Base-by-base conservation (phyloP, 1,140 invertebrate species). In the Neodiprion pinetum region DNA sequence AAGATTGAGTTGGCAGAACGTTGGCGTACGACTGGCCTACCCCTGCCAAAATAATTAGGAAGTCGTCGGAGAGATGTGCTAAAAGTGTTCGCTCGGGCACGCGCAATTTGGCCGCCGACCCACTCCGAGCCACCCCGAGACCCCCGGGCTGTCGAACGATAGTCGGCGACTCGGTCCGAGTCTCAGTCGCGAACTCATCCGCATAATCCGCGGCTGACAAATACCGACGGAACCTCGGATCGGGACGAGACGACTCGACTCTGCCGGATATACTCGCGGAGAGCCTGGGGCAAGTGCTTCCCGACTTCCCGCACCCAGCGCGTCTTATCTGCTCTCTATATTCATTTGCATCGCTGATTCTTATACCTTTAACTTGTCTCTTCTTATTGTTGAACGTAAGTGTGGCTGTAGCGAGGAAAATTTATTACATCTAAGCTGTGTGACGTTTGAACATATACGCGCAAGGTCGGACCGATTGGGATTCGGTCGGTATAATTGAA, bases 31-130 rank as follows among this genome's bases (percentile, higher is more conserved):
- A 76, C 75, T 77, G 78, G 74, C 73, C 49, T 81, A 70, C 79
- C 88, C 90, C 89, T 93, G 92, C 92, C 92, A 93, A 93, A 93
- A 93, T 92, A 92, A 93, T 92, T 93, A 92, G 91, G 91, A 91
- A 92, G 92, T 91, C 90, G 89, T 90, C 88, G 89, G 88, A 89
- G 87, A 88, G 89, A 89, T 89, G 92, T 91, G 91, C 92, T 93
- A 93, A 93, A 93, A 92, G 88, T 90, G 92, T 92, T 89, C 91
- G 92, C 91, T 92, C 88, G 89, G 88, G 80, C 84, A 86, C 82
- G 86, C 84, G 85, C 82, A 80, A 84, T 84, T 87, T 85, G 82
- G 84, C 82, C 78, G 82, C 74, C 68, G 69, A 40, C 47, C 67
- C 53, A 61, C 53, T 61, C 53, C 53, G 53, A 9, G 53, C 11